Evolutionary conservation across 2,113 vertebrate genomes (phyloP).

Genomic region (Steatornis caripensis): DNA sequence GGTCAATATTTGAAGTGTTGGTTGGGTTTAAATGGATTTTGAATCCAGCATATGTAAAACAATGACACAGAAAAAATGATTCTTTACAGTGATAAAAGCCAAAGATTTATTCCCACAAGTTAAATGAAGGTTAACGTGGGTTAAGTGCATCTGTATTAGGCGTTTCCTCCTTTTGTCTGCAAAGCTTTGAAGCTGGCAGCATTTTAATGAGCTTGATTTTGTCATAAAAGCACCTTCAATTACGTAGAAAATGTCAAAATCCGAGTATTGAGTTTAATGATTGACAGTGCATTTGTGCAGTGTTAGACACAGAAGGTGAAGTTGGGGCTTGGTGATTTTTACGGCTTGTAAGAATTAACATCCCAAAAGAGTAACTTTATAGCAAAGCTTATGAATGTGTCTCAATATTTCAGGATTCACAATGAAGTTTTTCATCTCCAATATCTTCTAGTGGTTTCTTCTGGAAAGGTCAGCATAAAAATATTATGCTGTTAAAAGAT

Average conservation of each 20-base stretch:
- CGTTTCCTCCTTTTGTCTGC: constrained; percentile 4
- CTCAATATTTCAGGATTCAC: not conserved
- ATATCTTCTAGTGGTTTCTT: not conserved
- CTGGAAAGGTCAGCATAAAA: not conserved
- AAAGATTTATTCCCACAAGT: not conserved
- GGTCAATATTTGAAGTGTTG: not conserved
- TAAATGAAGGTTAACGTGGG: constrained; percentile 10
- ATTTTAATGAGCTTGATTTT: not conserved
- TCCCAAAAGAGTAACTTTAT: not conserved
- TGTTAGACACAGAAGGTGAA: not conserved
- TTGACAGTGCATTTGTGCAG: not conserved
- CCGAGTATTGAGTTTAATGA: not conserved
- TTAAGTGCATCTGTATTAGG: not conserved
- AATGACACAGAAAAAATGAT: not conserved
- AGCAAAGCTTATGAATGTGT: not conserved
- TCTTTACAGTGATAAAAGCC: not conserved
- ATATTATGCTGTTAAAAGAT: not conserved
- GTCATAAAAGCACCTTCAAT: not conserved
- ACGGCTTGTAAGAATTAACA: not conserved
- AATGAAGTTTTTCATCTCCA: not conserved
- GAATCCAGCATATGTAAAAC: not conserved
- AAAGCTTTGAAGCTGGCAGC: not conserved
- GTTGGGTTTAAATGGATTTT: not conserved
- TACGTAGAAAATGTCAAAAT: not conserved
- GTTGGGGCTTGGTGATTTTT: not conserved